Base-by-base conservation (phyloP, 1,140 invertebrate genomes). In the Procambarus clarkii region DNA sequence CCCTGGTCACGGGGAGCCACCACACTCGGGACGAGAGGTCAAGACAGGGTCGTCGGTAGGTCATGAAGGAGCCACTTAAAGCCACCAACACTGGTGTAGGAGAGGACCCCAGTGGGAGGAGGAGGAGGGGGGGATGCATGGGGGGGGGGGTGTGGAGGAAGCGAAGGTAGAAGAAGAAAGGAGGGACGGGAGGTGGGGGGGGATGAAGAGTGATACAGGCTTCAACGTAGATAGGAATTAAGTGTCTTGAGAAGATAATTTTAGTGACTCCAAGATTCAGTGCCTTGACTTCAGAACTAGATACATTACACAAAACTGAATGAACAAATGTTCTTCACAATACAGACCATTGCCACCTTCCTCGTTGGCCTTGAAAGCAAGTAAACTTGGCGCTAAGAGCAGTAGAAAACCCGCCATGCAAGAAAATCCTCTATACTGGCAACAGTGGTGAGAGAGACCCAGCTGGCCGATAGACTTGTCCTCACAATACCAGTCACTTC, bases 11-110 rank as follows among this genome's bases (percentile, higher is more conserved):
- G 80, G 64, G 80, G 69, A 46, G 76, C 21, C 71, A 58, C 50
- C 50, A 60, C 71, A 76, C 80, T 90, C 81, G 88, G 88, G 88
- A 90, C 71, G 80, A 60, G 34, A 71, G 88, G 88, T 90, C 88
- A n/a, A 54, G n/a, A 7, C 13, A 34, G 81, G 82, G 83, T 91
- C 89, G 85, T 76, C 48, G 76, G 44, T 78, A 86, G 89, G 89
- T 86, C 89, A 86, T 91, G 76, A 91, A 85, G 46, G 76, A 86
- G 88, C 88, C 88, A 90, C 80, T 90, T 90, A 78, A 83, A 84
- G 81, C 80, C 88, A 77, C 88, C 81, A 77, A 84, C 88, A 90
- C 88, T 84, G 80, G 50, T 78, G 74, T 69, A 80, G 71, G 24
- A 86, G 46, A 44, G 50, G 81, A 45, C 21, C 76, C 74, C 58